Evolutionary conservation across 1,140 invertebrate genomes (phyloP).

Genomic region (Myzus persicae): DNA sequence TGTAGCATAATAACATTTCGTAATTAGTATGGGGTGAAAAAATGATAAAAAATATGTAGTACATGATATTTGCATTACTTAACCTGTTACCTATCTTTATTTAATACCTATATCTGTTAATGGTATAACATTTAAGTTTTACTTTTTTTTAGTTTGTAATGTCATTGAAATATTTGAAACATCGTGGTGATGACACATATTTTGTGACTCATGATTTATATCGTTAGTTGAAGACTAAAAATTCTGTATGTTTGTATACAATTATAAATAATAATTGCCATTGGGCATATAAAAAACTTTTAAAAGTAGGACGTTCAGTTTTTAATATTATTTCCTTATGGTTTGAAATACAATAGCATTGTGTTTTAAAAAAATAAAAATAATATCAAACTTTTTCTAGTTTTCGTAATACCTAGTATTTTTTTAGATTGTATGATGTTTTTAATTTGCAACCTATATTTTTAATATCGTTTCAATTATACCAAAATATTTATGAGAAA

Average conservation of each 20-base stretch:
- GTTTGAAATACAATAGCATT: not conserved
- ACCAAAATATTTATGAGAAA: not conserved
- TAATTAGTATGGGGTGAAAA: not conserved
- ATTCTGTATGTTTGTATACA: too few relatives aligned
- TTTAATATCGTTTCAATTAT: not conserved
- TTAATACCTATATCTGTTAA: not conserved
- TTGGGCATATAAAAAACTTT: not conserved
- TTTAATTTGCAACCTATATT: not conserved
- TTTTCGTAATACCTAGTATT: too few relatives aligned
- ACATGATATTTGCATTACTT: not conserved
- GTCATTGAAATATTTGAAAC: not conserved
- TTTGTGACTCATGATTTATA: not conserved
- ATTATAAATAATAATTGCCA: too few relatives aligned
- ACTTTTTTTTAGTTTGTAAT: not conserved
- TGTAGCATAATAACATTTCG: not conserved
- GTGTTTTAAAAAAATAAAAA: too few relatives aligned
- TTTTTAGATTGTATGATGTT: too few relatives aligned
- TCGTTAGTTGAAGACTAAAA: too few relatives aligned
- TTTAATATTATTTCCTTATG: not conserved
- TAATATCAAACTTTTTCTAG: not conserved
- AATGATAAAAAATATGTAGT: not conserved
- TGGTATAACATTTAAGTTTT: not conserved
- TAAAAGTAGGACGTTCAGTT: not conserved
- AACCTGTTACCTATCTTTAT: not conserved
- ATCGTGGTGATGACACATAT: not conserved